Base-by-base conservation (phyloP, 1,140 invertebrate genomes). In the Pseudomyrmex sp. region DNA sequence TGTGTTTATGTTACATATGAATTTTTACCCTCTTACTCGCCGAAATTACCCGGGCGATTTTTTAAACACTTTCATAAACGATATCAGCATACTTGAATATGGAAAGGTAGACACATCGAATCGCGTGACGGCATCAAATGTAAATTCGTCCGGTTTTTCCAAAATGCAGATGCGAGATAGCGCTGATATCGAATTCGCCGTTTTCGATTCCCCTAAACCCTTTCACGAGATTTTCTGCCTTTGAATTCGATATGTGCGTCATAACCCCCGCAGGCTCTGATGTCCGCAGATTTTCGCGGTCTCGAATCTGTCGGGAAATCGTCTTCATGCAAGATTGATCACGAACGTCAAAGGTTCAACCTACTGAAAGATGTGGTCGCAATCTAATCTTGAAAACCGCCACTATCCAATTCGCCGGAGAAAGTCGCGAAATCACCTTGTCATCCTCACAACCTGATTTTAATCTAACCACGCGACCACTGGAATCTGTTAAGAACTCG, bases 171-270 rank as follows among this genome's bases (percentile, higher is more conserved):
- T 85, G 61, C 72, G 87, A 85, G 75, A 88, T 88, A 62, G 76
- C 70, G 10, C 23, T 46, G 65, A 82, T 66, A 88, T 88, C 87
- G 83, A 88, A 88, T 88, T 88, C 85, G 74, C 86, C 85, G 82
- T 89, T 82, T 84, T 85, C 86, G 86, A 88, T 88, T 86, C 69
- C 84, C 58, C 35, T 70, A 84, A 84, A 84, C 75, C 75, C 69
- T 75, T 66, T 56, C 70, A 35, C 70, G 35, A 82, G 48, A 66
- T 72, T 76, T 85, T 74, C 70, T 66, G 50, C 61, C 54, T 26
- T 48, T 52, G 76, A 10, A 66, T 65, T 48, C 23, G 54, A 56
- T 83, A 65, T 72, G 50, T 65, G 50, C 50, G 54, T 26, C 76
- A 68, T 65, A 77, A 76, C 65, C 56, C 73, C 85, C 74, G 65